Conservation (phyloP, 2,888 invertebrate genomes). For the Eupithecia subumbrata region DNA sequence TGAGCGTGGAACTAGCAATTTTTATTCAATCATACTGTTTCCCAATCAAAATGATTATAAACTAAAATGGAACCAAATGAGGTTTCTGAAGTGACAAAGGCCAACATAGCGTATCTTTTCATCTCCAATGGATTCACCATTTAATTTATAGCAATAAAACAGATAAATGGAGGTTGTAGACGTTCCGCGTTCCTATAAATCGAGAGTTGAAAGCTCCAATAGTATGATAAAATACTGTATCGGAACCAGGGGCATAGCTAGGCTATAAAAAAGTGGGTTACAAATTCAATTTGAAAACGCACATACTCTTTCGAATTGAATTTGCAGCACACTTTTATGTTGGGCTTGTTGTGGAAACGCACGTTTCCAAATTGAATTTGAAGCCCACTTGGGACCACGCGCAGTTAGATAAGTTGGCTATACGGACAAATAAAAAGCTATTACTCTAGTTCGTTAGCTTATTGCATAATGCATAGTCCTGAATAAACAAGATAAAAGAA, state of each 20-base stretch:
- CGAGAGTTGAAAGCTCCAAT: conserved; percentile 53
- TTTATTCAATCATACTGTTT: too few species aligned
- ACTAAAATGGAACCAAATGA: not conserved
- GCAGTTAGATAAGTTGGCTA: not conserved
- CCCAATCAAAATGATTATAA: not conserved
- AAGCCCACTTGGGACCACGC: too few species aligned
- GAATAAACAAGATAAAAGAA: too few species aligned
- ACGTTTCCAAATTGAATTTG: too few species aligned
- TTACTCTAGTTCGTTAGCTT: too few species aligned
- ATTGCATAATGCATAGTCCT: too few species aligned
- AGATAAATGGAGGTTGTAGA: conserved; percentile 71
- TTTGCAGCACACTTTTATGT: too few species aligned
- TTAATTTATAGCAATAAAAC: conserved; percentile 82
- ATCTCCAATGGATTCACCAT: conserved; percentile 75
- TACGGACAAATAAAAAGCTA: not conserved
- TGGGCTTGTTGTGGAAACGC: too few species aligned
- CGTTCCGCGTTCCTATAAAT: conserved; percentile 78
- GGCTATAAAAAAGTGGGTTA: not conserved
- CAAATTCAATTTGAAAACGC: not conserved
- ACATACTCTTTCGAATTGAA: too few species aligned
- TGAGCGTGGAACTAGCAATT: too few species aligned
- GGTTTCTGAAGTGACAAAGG: conserved; percentile 26
- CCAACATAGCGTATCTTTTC: conserved; percentile 70
- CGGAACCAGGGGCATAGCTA: conserved; percentile 6
- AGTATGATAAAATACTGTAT: conserved; percentile 50